phyloP scores from a whole-genome alignment of 2,797 vertebrate species.

The Cirrhinus molitorella region DNA sequence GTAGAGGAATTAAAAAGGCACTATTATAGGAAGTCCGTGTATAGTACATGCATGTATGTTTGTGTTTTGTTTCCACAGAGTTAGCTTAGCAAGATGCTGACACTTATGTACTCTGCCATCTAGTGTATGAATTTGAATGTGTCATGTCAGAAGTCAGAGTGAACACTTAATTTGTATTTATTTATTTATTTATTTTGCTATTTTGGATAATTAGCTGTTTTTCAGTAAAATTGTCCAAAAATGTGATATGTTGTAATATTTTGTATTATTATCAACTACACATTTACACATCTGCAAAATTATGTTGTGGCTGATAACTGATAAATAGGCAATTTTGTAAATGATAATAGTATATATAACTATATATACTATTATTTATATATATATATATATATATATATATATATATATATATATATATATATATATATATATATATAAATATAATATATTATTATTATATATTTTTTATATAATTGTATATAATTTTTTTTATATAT shows the following conservation, averaged over 20 bases:
- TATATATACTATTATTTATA: no score
- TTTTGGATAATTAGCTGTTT: neutral
- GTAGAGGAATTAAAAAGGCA: neutral
- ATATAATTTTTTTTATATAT: no score
- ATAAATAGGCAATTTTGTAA: no score
- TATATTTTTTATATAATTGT: no score
- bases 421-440: no score
- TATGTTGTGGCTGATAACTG: no score
- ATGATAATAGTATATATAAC: no score
- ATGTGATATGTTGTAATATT: neutral
- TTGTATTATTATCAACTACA: neutral
- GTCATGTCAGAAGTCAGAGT: neutral
- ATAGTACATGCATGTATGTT: neutral
- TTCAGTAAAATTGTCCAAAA: neutral
- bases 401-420: no score
- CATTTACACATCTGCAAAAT: no score
- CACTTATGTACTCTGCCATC: conserved; percentile 21
- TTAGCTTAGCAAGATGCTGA: neutral
- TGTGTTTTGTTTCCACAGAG: neutral
- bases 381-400: no score
- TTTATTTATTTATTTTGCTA: neutral
- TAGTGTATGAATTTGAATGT: conserved; percentile 12
- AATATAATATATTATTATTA: no score
- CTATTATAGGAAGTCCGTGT: no score
- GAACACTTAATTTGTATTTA: neutral